phyloP scores from a whole-genome alignment of 2,797 vertebrate genomes.

The Limnodromus scolopaceus region DNA sequence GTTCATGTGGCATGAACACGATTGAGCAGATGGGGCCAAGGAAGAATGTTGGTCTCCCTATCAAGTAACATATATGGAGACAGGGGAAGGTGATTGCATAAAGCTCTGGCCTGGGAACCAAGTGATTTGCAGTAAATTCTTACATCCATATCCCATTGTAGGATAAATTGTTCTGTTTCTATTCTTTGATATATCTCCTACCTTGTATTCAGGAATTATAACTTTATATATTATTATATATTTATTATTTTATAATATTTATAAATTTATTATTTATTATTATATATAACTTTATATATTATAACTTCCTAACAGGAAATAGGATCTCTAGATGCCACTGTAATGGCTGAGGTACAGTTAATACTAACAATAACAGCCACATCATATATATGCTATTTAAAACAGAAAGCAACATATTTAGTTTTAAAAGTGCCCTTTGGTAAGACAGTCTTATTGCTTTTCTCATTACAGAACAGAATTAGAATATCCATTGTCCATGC shows the following conservation, averaged over 20 bases:
- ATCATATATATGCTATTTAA: not conserved
- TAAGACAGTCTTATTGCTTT: slow-evolving; percentile 39
- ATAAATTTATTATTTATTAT: too few relatives aligned
- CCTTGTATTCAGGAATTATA: not conserved
- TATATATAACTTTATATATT: too few relatives aligned
- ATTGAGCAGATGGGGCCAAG: not conserved
- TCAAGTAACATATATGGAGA: accelerated
- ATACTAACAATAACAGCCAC: not conserved
- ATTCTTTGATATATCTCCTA: not conserved
- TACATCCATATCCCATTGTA: not conserved
- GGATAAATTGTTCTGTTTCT: not conserved
- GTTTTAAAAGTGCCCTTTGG: slow-evolving; percentile 31
- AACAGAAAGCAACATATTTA: not conserved
- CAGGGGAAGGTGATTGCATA: accelerated
- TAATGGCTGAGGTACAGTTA: not conserved
- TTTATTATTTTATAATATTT: too few relatives aligned
- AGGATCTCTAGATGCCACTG: not conserved
- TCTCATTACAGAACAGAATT: slow-evolving; percentile 10
- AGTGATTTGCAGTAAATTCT: not conserved
- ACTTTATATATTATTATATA: too few relatives aligned
- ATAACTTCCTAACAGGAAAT: too few relatives aligned
- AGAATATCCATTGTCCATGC: not conserved
- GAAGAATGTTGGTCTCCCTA: accelerated
- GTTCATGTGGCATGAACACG: accelerated
- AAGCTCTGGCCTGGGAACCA: not conserved